phyloP scores from a whole-genome alignment of 2,113 vertebrate genomes.

The Paradoxurus hermaphroditus region DNA sequence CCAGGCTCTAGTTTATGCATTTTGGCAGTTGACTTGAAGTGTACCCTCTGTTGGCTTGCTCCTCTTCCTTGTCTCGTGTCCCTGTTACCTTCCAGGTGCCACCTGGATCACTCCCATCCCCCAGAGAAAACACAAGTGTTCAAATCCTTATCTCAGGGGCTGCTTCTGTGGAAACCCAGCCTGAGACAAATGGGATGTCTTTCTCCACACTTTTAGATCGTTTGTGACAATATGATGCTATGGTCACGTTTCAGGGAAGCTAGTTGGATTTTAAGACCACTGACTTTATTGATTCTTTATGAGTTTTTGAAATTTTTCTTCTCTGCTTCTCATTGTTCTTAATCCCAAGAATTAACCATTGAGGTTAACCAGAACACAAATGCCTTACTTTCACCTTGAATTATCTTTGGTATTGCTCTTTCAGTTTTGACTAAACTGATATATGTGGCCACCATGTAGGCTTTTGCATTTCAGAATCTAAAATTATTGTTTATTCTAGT shows the following conservation, averaged over 20 bases:
- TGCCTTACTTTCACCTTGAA: background rate
- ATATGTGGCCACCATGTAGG: background rate
- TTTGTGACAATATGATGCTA: background rate
- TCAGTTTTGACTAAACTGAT: background rate
- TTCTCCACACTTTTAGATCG: background rate
- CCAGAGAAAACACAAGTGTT: background rate
- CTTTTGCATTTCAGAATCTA: slow-evolving; percentile 22
- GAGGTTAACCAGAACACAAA: background rate
- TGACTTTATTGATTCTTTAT: background rate
- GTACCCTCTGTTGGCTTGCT: background rate
- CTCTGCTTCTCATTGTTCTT: background rate
- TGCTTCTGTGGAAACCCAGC: background rate
- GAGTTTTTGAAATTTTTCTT: background rate
- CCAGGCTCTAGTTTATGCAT: background rate
- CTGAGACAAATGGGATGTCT: background rate
- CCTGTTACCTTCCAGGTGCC: background rate
- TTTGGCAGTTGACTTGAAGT: background rate
- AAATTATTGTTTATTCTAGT: background rate
- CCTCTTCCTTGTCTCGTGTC: background rate
- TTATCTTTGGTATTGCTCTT: background rate
- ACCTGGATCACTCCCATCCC: background rate
- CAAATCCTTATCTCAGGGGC: background rate
- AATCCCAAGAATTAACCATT: background rate
- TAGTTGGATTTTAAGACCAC: background rate
- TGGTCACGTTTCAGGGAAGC: background rate